Conservation (phyloP, 1,140 invertebrate species). For the Delia radicum region DNA sequence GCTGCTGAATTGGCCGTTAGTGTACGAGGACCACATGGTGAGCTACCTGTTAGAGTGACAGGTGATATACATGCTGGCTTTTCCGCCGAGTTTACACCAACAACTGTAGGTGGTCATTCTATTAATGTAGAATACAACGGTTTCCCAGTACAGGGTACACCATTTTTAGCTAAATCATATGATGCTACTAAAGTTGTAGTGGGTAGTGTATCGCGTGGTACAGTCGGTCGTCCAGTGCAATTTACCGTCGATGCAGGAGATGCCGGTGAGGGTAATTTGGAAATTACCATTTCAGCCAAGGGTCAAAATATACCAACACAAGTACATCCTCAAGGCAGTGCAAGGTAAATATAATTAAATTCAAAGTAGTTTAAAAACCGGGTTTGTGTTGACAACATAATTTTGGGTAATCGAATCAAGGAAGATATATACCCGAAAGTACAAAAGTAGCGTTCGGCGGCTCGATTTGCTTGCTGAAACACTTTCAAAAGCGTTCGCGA, state of each 20-base stretch:
- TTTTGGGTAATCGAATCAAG: too few species aligned
- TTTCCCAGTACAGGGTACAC: slow-evolving; percentile 84
- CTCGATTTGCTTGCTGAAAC: too few species aligned
- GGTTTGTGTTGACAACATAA: too few species aligned
- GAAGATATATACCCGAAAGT: too few species aligned
- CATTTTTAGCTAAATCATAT: slow-evolving; percentile 90
- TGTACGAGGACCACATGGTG: slow-evolving; percentile 75
- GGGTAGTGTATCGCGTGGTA: slow-evolving; percentile 75
- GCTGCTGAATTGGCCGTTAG: slow-evolving; percentile 86
- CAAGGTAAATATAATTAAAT: slow-evolving; percentile 47
- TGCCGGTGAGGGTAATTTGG: slow-evolving; percentile 96
- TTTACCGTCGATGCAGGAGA: slow-evolving; percentile 94
- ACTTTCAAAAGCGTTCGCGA: too few species aligned
- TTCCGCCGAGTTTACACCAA: slow-evolving; percentile 87
- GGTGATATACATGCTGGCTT: slow-evolving; percentile 84
- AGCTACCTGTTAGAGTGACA: slow-evolving; percentile 86
- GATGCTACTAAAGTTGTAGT: slow-evolving; percentile 88
- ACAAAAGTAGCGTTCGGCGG: too few species aligned
- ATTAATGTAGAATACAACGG: slow-evolving; percentile 91
- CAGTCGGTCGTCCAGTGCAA: slow-evolving; percentile 82
- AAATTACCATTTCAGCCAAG: slow-evolving; percentile 93
- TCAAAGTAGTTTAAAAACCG: too few species aligned
- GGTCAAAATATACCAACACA: slow-evolving; percentile 95
- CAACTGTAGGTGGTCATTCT: slow-evolving; percentile 85
- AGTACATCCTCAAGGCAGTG: slow-evolving; percentile 86